A percentile compares a stretch with the other conserved stretches of the same genome.
Evolutionary conservation across 1,140 invertebrate species (phyloP).

Genomic region (Drosophila virilis): DNA sequence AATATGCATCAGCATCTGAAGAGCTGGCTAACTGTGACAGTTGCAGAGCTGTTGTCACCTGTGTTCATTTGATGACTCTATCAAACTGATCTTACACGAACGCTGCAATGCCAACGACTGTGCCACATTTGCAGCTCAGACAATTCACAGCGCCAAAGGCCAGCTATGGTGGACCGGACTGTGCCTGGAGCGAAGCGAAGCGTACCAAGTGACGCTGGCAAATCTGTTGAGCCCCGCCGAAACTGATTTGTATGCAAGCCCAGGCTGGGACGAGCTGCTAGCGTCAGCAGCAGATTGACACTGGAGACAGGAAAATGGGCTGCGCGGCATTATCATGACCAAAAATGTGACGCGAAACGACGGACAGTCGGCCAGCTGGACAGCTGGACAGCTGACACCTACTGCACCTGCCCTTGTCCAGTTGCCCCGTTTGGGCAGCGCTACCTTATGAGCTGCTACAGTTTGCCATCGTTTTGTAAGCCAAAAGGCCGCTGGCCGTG

Average conservation of each 20-base stretch:
- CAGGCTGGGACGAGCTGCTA: conserved; percentile 17
- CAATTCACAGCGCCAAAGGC: conserved; percentile 1
- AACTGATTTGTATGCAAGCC: conserved; percentile 61
- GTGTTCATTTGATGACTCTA: conserved; percentile 56
- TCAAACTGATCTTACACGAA: conserved; percentile 30
- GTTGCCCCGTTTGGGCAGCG: conserved; percentile 27
- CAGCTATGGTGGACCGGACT: neutral
- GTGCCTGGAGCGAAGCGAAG: neutral
- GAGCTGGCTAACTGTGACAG: neutral
- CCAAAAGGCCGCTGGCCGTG: conserved; percentile 24
- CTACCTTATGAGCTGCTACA: conserved; percentile 37
- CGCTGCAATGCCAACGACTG: conserved; percentile 28
- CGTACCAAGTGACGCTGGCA: conserved; percentile 8
- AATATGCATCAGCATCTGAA: neutral
- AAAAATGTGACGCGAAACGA: conserved; percentile 77
- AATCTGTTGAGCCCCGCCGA: conserved; percentile 29
- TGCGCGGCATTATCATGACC: conserved; percentile 66
- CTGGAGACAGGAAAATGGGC: conserved; percentile 82
- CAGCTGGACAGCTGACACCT: conserved; percentile 50
- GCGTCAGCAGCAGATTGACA: conserved; percentile 66
- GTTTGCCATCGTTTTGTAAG: conserved; percentile 37
- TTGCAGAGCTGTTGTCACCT: conserved; percentile 47
- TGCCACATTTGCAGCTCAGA: conserved; percentile 20
- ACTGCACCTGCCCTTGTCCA: conserved; percentile 10
- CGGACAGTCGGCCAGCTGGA: conserved; percentile 5